These are phyloP conservation scores for Malurus splendens DNA, from an alignment of 2,797 vertebrate species.

Conservation along the genomic window DNA sequence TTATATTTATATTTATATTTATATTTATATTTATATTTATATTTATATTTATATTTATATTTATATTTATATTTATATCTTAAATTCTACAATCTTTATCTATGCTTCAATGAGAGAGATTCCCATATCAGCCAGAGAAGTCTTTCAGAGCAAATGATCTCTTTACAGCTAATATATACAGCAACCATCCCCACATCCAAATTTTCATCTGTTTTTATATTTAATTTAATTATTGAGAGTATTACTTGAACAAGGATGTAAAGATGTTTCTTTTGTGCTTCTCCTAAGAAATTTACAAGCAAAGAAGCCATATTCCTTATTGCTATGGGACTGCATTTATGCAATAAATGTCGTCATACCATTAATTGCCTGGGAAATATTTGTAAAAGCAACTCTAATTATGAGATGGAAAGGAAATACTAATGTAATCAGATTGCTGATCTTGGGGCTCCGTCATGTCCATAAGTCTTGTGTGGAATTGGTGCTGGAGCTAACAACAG, in stretches of 20 bases:
- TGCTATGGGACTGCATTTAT: background rate
- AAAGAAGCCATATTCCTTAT: background rate
- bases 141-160: background rate
- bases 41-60: no score
- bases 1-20: no score
- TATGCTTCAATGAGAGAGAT: accelerated
- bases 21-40: no score
- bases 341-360: background rate
- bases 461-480: background rate
- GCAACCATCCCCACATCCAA: background rate
- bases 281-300: background rate
- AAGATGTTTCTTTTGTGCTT: background rate
- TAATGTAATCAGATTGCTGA: background rate
- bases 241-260: background rate
- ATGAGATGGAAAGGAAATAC: background rate
- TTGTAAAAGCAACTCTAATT: background rate
- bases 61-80: no score
- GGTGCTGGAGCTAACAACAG: accelerated
- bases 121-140: background rate
- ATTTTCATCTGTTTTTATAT: background rate
- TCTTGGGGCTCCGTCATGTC: background rate
- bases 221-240: background rate
- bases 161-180: background rate
- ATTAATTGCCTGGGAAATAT: background rate
- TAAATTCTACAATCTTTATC: background rate